Conservation (phyloP, 2,797 vertebrate species). For the Merluccius polli region DNA sequence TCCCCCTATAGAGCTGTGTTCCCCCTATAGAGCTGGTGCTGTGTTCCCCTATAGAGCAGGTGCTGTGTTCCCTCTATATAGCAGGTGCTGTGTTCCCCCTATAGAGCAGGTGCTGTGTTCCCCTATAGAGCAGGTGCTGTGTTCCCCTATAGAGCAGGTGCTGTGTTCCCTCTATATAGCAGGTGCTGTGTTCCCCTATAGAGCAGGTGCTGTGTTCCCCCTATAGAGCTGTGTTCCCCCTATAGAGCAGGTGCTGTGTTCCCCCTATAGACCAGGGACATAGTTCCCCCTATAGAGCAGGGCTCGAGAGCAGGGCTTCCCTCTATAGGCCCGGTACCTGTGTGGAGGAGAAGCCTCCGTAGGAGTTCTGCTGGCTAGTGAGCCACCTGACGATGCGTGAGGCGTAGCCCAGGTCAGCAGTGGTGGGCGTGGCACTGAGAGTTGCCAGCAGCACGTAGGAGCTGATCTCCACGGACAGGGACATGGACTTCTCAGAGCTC, state of each 20-base stretch:
- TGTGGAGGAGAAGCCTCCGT: conserved; percentile 83
- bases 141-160: too few relatives aligned
- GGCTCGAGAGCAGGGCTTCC: too few relatives aligned
- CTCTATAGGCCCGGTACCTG: conserved; percentile 69
- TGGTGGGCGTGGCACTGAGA: conserved; percentile 56
- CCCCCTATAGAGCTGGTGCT: too few relatives aligned
- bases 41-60: too few relatives aligned
- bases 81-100: too few relatives aligned
- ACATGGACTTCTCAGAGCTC: conserved; percentile 38
- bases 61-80: too few relatives aligned
- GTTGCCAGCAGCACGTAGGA: conserved; percentile 76
- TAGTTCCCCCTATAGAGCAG: neutral
- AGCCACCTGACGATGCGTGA: conserved; percentile 76
- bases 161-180: too few relatives aligned
- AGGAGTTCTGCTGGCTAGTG: conserved; percentile 71
- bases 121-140: too few relatives aligned
- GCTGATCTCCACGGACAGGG: conserved; percentile 80
- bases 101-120: too few relatives aligned
- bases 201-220: too few relatives aligned
- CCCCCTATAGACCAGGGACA: neutral
- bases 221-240: neutral
- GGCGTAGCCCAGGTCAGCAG: conserved; percentile 65
- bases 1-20: too few relatives aligned
- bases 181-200: too few relatives aligned
- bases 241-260: neutral